A percentile compares a stretch with the other conserved stretches of the same genome.
Evolutionary conservation across 1,140 invertebrate genomes (phyloP).

Genomic region (Spodoptera frugiperda): DNA sequence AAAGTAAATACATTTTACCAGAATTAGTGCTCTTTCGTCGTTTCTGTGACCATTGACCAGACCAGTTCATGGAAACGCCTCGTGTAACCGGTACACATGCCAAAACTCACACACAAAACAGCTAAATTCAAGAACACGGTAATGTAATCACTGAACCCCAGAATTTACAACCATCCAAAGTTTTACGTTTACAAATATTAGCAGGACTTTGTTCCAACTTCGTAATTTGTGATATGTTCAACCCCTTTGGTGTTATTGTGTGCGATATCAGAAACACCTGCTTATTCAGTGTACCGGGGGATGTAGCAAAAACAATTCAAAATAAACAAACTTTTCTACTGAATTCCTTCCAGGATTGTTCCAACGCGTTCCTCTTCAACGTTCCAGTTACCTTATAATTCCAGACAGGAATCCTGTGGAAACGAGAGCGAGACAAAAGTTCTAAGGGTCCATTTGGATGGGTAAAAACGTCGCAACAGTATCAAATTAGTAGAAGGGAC

Average conservation of each 20-base stretch:
- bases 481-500: conserved; percentile 56
- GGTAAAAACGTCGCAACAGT: conserved; percentile 22
- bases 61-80: too few species aligned
- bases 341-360: conserved; percentile 16
- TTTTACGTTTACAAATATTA: too few species aligned
- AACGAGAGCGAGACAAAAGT: conserved; percentile 22
- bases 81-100: too few species aligned
- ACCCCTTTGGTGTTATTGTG: background rate
- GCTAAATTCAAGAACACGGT: too few species aligned
- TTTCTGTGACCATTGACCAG: too few species aligned
- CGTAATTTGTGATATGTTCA: too few species aligned
- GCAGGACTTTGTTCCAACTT: too few species aligned
- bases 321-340: conserved; percentile 15
- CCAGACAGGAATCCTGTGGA: conserved; percentile 7
- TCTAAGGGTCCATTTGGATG: conserved; percentile 21
- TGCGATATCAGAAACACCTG: background rate
- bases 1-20: too few species aligned
- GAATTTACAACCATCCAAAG: too few species aligned
- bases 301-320: conserved; percentile 9
- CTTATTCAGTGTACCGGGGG: background rate
- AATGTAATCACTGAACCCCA: too few species aligned
- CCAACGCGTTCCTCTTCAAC: background rate
- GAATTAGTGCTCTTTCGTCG: too few species aligned
- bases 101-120: too few species aligned
- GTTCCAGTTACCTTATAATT: conserved; percentile 16